Base-by-base conservation (phyloP, 2,113 vertebrate species). In the Deroptyus accipitrinus region DNA sequence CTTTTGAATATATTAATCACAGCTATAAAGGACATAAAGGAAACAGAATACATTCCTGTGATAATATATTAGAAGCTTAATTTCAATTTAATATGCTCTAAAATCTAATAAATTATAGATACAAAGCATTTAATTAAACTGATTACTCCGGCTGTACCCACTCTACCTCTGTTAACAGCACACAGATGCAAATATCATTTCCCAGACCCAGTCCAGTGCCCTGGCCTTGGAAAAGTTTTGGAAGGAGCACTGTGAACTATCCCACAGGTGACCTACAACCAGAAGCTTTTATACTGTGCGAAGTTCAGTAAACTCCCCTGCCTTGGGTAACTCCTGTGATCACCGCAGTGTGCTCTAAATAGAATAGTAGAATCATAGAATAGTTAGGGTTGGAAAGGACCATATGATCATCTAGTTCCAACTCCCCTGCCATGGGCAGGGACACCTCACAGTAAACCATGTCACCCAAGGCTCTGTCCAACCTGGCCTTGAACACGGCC, bases 1-100 rank as follows among this genome's bases (percentile, higher is more conserved):
- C 82, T 92, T 96, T 63, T 95, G 88, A 76, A 88, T 90, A 48
- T 86, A 94, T 93, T 95, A 89, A 96, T 94, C 84, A 86, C 35
- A 94, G 37, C 35, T 91, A 84, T 94, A 92, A 95, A 16, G 78
- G 69, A 94, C 80, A 89, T 79, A 92, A 95, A 91, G 44, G 83
- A 96, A 96, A 85, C 31, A 85, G 49, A 95, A 39, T 94, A 95
- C 73, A 49, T 70, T 94, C 48, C 83, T 76, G 37, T 84, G 90
- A 91, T 93, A 82, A 91, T 83, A 73, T 55, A 90, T 83, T 86
- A 30, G 52, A 92, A 90, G 76, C 70, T 90, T 91, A 95, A 96
- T 94, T 95, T 94, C 55, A 67, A 81, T 90, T 88, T 94, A 95
- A 96, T 95, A 86, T 75, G 42, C 79, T 90, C 44, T 93, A 88